Conservation (phyloP, 23 tunicate genomes). For the Diplosoma virens region DNA sequence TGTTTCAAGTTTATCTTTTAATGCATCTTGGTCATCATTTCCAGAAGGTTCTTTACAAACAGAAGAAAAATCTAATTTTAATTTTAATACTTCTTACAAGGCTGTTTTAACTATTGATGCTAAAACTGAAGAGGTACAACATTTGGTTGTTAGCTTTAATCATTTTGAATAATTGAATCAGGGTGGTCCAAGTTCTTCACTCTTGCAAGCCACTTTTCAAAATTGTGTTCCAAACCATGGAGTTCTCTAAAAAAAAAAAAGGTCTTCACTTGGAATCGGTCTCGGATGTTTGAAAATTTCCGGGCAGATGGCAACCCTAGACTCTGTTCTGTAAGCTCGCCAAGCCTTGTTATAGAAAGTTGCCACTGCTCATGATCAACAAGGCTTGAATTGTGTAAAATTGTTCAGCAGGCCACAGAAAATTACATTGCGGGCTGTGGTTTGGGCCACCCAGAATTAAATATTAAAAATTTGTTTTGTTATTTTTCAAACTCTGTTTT, state of each 20-base stretch:
- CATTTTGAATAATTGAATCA: background rate
- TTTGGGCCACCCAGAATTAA: background rate
- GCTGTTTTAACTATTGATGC: slow-evolving; percentile 39
- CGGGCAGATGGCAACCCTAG: too few species aligned
- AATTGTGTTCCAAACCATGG: background rate
- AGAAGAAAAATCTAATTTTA: background rate
- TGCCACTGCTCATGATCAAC: too few species aligned
- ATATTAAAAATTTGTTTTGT: background rate
- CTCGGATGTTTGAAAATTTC: too few species aligned
- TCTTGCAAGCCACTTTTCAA: background rate
- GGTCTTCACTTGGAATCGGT: too few species aligned
- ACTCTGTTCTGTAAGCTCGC: too few species aligned
- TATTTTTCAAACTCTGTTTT: background rate
- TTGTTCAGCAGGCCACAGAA: too few species aligned
- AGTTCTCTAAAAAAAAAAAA: too few species aligned
- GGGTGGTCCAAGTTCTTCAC: too few species aligned
- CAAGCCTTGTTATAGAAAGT: too few species aligned
- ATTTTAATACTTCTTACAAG: background rate
- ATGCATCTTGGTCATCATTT: slow-evolving; percentile 19
- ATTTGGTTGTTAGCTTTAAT: too few species aligned
- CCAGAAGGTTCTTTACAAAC: background rate
- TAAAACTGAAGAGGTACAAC: slow-evolving; percentile 2
- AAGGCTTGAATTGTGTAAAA: too few species aligned
- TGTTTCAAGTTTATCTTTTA: slow-evolving; percentile 16
- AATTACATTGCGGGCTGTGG: too few species aligned